phyloP scores from a whole-genome alignment of 2,888 invertebrate genomes.

The Zonitis immaculata region DNA sequence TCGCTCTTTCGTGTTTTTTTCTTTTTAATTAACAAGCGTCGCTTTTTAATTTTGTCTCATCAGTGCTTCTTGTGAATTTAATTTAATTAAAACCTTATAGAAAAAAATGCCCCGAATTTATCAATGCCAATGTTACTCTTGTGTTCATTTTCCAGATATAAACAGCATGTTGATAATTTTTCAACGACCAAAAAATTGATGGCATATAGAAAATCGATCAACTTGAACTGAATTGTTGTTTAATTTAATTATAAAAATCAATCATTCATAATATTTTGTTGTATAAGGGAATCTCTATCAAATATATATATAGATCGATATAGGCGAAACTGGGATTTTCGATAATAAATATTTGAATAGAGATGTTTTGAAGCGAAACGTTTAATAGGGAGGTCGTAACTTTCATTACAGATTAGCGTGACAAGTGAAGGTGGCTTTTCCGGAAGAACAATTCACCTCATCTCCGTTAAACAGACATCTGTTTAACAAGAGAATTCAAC shows the following conservation, averaged over 20 bases:
- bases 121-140: conserved; percentile 30
- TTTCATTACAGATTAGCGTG: conserved; percentile 26
- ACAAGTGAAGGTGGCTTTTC: conserved; percentile 25
- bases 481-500: conserved; percentile 10
- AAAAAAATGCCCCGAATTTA: conserved; percentile 38
- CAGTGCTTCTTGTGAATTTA: conserved; percentile 42
- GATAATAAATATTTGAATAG: no score
- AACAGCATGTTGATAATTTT: background rate
- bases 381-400: conserved; percentile 22
- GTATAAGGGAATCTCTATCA: no score
- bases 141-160: background rate
- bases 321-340: no score
- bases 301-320: no score
- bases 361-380: conserved; percentile 17
- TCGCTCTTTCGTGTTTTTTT: conserved; percentile 25
- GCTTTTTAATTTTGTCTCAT: conserved; percentile 44
- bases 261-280: no score
- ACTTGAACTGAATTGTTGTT: no score
- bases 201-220: background rate
- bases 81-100: conserved; percentile 39
- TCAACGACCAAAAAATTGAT: background rate
- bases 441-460: conserved; percentile 18
- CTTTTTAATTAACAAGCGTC: conserved; percentile 44
- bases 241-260: no score
- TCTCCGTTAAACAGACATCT: conserved; percentile 9